phyloP scores from a whole-genome alignment of 2,888 invertebrate species.

The Thecocarcelia acutangulata region DNA sequence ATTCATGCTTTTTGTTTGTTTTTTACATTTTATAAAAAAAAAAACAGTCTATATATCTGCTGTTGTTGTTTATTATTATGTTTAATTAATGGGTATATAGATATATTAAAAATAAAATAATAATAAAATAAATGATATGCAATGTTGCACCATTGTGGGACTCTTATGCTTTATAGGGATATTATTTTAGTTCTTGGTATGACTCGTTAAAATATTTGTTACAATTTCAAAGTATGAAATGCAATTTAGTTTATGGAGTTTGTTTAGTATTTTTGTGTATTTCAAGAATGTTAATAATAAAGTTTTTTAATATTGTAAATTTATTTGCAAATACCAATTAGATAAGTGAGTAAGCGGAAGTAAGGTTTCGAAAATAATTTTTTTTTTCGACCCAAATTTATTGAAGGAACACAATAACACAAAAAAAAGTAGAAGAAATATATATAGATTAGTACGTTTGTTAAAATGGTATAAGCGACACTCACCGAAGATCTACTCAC shows the following conservation, averaged over 20 bases:
- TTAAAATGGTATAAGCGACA: conserved; percentile 81
- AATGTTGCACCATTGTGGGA: conserved; percentile 24
- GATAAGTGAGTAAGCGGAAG: conserved; percentile 19
- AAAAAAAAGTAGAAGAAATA: conserved; percentile 78
- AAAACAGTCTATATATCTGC: conserved; percentile 29
- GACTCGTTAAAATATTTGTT: conserved; percentile 38
- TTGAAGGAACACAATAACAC: conserved; percentile 73
- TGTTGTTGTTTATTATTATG: conserved; percentile 45
- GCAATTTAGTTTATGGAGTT: neutral
- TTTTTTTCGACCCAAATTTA: conserved; percentile 55
- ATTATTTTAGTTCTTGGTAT: conserved; percentile 15
- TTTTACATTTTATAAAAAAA: neutral
- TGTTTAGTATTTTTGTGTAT: conserved; percentile 31
- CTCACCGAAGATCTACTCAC: conserved; percentile 83
- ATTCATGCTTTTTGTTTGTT: conserved; percentile 23
- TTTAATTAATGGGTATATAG: conserved; percentile 19
- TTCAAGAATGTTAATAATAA: conserved; percentile 32
- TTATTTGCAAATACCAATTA: conserved; percentile 24
- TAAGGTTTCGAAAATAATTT: conserved; percentile 31
- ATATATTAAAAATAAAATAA: conserved; percentile 37
- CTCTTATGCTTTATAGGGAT: conserved; percentile 47
- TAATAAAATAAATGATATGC: conserved; percentile 34
- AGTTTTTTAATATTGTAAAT: conserved; percentile 10
- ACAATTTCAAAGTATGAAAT: conserved; percentile 8
- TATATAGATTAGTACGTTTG: conserved; percentile 81